These are phyloP conservation scores for Natator depressus DNA, from an alignment of 2,113 vertebrate genomes.

Conservation along the genomic window DNA sequence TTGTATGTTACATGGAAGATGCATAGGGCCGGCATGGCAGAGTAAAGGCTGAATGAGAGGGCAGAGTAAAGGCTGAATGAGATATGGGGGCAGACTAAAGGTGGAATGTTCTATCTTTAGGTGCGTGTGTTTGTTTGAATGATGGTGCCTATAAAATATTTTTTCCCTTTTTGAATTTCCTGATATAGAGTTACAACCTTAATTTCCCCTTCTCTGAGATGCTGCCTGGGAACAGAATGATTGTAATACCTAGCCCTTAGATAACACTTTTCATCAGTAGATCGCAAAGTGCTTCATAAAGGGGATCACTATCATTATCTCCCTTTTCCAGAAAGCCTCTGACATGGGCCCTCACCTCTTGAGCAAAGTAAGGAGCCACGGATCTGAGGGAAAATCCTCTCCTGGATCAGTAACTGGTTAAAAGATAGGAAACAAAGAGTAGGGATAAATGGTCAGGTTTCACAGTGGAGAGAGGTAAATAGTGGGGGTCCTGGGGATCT, in stretches of 20 bases:
- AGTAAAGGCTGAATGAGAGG: neutral
- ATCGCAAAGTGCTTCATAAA: neutral
- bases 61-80: neutral
- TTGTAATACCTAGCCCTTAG: neutral
- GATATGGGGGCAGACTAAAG: neutral
- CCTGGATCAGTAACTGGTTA: neutral
- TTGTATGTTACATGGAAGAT: neutral
- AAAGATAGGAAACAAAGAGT: neutral
- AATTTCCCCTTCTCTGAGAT: neutral
- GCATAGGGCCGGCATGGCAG: neutral
- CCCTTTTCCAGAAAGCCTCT: neutral
- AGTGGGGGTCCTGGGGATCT: neutral
- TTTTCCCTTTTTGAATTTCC: neutral
- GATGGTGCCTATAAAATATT: no score
- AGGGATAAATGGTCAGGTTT: neutral
- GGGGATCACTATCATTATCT: neutral
- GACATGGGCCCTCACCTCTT: neutral
- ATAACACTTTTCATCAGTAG: neutral
- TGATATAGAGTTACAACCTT: neutral
- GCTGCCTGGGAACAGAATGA: neutral
- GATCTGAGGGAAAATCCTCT: neutral
- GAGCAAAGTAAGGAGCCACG: neutral
- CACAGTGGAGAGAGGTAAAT: neutral
- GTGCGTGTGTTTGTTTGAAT: neutral
- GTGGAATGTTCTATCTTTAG: neutral